Evolutionary conservation across 2,797 vertebrate genomes (phyloP), one percentile per base, ranked within the genome.

Genomic region (Protonibea diacanthus): DNA sequence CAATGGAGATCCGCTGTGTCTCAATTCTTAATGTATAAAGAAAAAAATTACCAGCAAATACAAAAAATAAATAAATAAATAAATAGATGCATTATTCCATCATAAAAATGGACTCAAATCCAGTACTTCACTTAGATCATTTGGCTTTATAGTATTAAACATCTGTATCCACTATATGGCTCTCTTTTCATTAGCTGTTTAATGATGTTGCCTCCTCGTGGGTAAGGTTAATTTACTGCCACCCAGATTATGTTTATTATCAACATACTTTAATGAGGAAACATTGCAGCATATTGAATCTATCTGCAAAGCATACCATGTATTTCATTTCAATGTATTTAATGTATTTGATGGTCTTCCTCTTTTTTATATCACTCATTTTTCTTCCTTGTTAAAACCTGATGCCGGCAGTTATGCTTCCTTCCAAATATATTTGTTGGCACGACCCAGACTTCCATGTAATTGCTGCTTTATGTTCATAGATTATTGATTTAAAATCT

Each of bases 151-250:
- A 57, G n/a, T 68, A 64, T 8, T 25, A n/a, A 65, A 75, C 45
- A 7, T 47, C n/a, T 48, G n/a, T 9, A 49, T 52, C 17, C 25
- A 56, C 20, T 6, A 2, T 52, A 11, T 66, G 17, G 10, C 40
- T 60, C 18, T 64, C 33, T 56, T 67, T 67, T 51, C 47, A 74
- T 75, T 47, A 61, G 14, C 25, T 72, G 27, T 57, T 74, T 70
- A 78, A 75, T 0, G 38, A 63, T 67, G 57, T 57, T 48, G 18
- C 7, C 9, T 60, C 57, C 23, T 49, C 55, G 23, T 44, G 29
- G n/a, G 23, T 20, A 69, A 60, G 27, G 55, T 48, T 60, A 72
- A 47, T 48, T 33, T 42, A 45, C 40, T 42, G 27, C 23, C 33
- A n/a, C 25, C 20, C 55, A 52, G 14, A 65, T 57, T 40, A 15